A percentile compares a stretch with the other conserved stretches of the same genome.
Evolutionary conservation across 2,113 vertebrate genomes (phyloP).

Genomic region (Ahaetulla prasina): DNA sequence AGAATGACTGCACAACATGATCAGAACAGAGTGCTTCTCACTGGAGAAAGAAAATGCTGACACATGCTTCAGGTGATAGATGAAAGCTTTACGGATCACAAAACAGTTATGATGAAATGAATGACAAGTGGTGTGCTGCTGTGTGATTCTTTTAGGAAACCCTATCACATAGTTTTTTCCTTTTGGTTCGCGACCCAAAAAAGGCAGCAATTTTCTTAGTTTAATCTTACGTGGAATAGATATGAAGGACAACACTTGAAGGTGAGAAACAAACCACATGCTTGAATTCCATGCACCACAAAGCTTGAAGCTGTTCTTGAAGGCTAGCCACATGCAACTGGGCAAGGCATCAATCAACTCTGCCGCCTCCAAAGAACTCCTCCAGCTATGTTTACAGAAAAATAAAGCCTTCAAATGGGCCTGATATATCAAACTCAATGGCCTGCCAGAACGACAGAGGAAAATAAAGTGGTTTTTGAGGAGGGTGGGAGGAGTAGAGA

Average conservation of each 20-base stretch:
- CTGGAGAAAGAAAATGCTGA: background rate
- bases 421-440: slow-evolving; percentile 29
- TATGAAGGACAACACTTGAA: background rate
- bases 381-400: slow-evolving; percentile 33
- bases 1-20: background rate
- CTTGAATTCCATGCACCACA: background rate
- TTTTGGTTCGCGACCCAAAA: background rate
- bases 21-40: background rate
- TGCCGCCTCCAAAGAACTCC: slow-evolving; percentile 6
- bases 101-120: background rate
- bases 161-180: background rate
- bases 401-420: slow-evolving; percentile 46
- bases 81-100: background rate
- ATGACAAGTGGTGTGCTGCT: background rate
- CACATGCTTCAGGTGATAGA: background rate
- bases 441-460: slow-evolving; percentile 20
- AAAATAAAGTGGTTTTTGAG: slow-evolving; percentile 35
- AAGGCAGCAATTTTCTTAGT: background rate
- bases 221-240: background rate
- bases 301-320: background rate
- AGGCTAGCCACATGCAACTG: background rate
- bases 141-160: background rate
- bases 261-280: background rate
- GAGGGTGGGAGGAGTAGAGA: background rate
- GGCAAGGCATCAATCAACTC: background rate